Base-by-base conservation (phyloP, 92 coral and sea anemone species). In the Diadumene lineata region DNA sequence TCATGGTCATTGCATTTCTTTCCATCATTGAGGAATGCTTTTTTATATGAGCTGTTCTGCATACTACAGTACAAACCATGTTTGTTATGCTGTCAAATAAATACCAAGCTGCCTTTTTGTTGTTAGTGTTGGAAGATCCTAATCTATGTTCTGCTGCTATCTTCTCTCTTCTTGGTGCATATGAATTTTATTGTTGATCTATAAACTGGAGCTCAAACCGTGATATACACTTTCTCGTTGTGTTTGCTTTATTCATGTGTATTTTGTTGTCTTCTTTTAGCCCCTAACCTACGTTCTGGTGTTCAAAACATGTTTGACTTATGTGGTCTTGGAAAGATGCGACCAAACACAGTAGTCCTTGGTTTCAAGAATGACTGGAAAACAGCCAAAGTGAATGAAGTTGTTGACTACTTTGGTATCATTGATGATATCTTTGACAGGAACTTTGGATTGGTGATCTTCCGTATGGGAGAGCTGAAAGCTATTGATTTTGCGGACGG, bases 281-380 rank as follows among this genome's bases (percentile, higher is more conserved):
- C 96, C 2, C 76, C 79, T 43, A 84, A 70, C 64, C 84, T 94
- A 43, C 97, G 98, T 17, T 68, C 87, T 43, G 98, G 98, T 23
- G 98, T 89, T 50, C 93, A 85, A 78, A 78, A 87, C 61, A 89
- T 94, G 92, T 75, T 94, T 46, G 83, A 93, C 73, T 84, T 92
- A 1, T 78, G 93, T 17, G 98, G 98, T 2, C 89, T 94, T 74
- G 98, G 98, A 10, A 94, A 86, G 78, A 82, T 94, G 85, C 90
- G 81, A 34, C 98, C 98, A 72, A 94, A 91, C 93, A 92, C 98
- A 0, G 82, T 94, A 11, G 87, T 92, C n/a, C 83, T 92, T 57
- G 98, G 97, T 48, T 94, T 86, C 68, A 94, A 92, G 69, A 89
- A 79, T 23, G 84, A 92, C 78, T 94, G 98, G 97, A 75, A 78